Conservation (phyloP, 2,888 invertebrate species). For the Tetranychus piercei region DNA sequence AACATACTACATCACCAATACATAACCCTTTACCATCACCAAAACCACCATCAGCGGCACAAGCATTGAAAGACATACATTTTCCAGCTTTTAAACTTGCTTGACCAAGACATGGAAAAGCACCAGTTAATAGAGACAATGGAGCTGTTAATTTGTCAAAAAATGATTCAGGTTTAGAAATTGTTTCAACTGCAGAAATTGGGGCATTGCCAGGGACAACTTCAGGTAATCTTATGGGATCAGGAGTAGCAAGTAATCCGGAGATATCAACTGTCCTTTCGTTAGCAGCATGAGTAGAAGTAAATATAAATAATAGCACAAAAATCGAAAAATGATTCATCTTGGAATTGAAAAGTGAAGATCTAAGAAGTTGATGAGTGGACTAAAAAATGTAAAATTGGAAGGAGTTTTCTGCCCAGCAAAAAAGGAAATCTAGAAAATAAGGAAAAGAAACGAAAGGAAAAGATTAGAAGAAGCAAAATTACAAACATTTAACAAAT, state of each 20-base stretch:
- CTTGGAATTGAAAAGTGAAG: too few species aligned
- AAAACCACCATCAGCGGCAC: not conserved
- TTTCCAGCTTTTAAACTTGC: not conserved
- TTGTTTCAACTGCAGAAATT: not conserved
- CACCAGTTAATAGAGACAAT: not conserved
- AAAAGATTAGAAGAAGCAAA: too few species aligned
- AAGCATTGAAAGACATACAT: not conserved
- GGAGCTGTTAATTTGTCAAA: not conserved
- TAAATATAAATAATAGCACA: too few species aligned
- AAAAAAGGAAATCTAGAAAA: too few species aligned
- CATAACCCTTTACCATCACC: conserved; percentile 5
- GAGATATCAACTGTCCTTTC: too few species aligned
- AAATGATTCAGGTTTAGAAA: not conserved
- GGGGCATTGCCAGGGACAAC: not conserved
- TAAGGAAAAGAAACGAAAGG: too few species aligned
- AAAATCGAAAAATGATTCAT: too few species aligned
- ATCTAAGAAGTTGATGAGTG: too few species aligned
- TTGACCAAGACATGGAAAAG: conserved; percentile 6
- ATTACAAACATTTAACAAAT: too few species aligned
- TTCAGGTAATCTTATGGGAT: not conserved
- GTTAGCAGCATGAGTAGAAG: too few species aligned
- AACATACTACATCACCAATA: conserved; percentile 5
- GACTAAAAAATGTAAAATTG: too few species aligned
- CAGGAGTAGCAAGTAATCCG: not conserved
- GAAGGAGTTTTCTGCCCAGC: too few species aligned